Conservation (phyloP, 2,888 invertebrate genomes). For the Cephus pygmeus region DNA sequence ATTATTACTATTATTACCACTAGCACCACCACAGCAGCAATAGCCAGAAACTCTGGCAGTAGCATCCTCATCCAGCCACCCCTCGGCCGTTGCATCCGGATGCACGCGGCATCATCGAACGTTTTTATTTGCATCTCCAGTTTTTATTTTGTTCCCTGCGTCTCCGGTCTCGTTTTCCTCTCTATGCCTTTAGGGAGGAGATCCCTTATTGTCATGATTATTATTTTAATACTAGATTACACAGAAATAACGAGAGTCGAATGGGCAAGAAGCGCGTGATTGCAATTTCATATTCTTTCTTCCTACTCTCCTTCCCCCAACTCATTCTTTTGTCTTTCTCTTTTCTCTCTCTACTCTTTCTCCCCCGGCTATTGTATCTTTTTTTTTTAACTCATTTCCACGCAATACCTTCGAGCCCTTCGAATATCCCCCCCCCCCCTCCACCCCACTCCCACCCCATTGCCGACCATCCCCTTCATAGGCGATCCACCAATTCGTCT, state of each 20-base stretch:
- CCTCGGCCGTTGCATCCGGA: neutral
- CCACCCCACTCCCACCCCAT: no score
- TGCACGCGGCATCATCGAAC: neutral
- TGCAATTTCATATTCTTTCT: neutral
- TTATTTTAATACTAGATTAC: slow-evolving; percentile 20
- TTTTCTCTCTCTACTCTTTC: neutral
- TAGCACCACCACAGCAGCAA: neutral
- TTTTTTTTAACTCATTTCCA: no score
- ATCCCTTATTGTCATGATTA: slow-evolving; percentile 8
- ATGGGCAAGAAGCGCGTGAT: no score
- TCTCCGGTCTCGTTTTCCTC: slow-evolving; percentile 4
- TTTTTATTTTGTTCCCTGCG: slow-evolving; percentile 5
- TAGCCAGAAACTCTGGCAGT: neutral
- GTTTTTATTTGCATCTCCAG: neutral
- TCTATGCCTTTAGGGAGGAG: neutral
- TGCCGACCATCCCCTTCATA: no score
- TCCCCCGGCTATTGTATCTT: neutral
- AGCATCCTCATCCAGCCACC: no score
- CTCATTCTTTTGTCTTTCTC: neutral
- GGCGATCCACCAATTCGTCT: no score
- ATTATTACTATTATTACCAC: neutral
- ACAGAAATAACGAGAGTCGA: slow-evolving; percentile 1
- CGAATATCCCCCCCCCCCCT: no score
- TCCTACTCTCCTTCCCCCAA: neutral
- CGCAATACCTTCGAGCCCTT: no score